Evolutionary conservation across 2,797 vertebrate species (phyloP).

Genomic region (Lerista edwardsae): DNA sequence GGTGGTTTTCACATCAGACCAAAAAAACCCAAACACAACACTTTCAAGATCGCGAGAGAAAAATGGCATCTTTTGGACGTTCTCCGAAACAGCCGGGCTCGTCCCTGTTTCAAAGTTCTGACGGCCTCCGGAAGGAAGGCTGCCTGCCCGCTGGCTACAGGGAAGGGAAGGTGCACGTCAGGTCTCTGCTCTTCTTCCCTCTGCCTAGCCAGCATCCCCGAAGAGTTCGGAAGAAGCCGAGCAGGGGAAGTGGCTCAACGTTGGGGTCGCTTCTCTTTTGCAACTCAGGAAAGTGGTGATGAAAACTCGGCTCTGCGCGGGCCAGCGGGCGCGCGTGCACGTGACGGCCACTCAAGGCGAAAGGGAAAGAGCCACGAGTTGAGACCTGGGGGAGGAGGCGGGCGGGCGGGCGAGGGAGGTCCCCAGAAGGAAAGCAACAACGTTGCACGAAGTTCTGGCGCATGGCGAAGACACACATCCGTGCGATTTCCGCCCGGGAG

Average conservation of each 20-base stretch:
- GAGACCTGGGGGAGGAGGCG: too few species aligned
- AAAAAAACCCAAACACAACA: neutral
- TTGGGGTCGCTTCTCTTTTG: neutral
- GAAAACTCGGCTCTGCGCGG: neutral
- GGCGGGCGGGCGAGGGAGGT: neutral
- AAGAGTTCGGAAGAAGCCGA: neutral
- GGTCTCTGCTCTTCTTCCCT: neutral
- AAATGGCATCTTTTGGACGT: neutral
- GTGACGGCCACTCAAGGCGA: neutral
- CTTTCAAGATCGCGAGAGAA: constrained; percentile 19
- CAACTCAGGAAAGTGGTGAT: constrained; percentile 28
- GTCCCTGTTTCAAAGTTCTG: neutral
- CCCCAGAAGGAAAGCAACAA: neutral
- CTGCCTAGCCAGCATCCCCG: neutral
- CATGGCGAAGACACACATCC: constrained; percentile 3
- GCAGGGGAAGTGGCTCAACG: neutral
- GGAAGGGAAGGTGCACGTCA: neutral
- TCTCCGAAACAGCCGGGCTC: too few species aligned
- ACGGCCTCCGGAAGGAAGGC: neutral
- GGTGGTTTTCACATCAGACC: constrained; percentile 13
- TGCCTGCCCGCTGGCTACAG: neutral
- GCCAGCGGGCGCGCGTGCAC: neutral
- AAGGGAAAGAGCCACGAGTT: neutral
- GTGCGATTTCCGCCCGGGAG: constrained; percentile 21
- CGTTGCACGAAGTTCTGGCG: neutral